Evolutionary conservation across 2,113 vertebrate species (phyloP).

Genomic region (Regulus satrapa): DNA sequence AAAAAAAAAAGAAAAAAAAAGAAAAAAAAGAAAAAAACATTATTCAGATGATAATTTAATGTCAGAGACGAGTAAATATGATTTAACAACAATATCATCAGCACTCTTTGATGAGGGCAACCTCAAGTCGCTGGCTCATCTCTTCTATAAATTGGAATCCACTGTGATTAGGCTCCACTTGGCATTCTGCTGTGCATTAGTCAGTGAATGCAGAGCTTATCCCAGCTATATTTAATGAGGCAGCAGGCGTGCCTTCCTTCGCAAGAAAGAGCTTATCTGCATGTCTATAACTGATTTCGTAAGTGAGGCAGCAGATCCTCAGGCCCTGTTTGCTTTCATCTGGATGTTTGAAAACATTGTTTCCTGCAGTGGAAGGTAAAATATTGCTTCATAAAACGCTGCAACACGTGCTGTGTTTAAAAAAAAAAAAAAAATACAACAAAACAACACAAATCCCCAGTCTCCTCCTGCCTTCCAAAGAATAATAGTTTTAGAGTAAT

Average conservation of each 20-base stretch:
- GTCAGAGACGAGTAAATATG: constrained; percentile 54
- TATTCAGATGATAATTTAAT: constrained; percentile 9
- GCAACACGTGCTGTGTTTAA: background rate
- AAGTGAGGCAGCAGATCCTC: constrained; percentile 9
- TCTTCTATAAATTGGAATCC: constrained; percentile 64
- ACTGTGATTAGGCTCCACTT: constrained; percentile 56
- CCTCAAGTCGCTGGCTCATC: constrained; percentile 59
- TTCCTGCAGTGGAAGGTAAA: constrained; percentile 6
- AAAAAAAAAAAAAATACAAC: no score
- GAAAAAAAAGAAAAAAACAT: no score
- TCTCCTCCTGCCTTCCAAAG: background rate
- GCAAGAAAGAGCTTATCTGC: constrained; percentile 42
- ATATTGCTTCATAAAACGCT: background rate
- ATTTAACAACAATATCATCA: constrained; percentile 68
- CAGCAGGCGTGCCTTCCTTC: constrained; percentile 22
- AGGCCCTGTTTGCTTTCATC: background rate
- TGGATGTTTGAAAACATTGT: background rate
- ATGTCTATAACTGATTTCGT: background rate
- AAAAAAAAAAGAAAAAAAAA: no score
- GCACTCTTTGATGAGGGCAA: constrained; percentile 62
- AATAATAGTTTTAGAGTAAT: background rate
- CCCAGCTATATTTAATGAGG: constrained; percentile 59
- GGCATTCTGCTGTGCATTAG: constrained; percentile 64
- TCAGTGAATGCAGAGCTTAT: constrained; percentile 53
- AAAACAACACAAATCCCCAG: background rate